Evolutionary conservation across 2,797 vertebrate species (phyloP).

Genomic region (Pelodytes ibericus): DNA sequence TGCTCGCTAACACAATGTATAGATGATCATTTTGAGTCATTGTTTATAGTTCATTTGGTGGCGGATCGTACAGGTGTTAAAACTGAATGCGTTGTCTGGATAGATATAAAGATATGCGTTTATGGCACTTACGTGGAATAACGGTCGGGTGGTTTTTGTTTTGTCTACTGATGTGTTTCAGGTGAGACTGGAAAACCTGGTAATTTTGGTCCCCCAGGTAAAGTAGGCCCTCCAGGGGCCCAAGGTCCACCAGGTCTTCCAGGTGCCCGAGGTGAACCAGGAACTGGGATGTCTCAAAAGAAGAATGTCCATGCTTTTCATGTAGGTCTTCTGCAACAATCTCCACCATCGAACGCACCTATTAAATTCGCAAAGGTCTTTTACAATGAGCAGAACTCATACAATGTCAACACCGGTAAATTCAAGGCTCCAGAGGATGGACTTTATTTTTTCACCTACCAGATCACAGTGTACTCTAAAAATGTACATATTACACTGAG

Average conservation of each 20-base stretch:
- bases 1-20: no score
- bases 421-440: slow-evolving; percentile 83
- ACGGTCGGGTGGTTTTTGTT: no score
- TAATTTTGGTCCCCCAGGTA: no score
- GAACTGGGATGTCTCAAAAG: slow-evolving; percentile 78
- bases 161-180: slow-evolving; percentile 22
- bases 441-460: slow-evolving; percentile 90
- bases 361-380: slow-evolving; percentile 89
- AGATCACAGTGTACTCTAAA: slow-evolving; percentile 89
- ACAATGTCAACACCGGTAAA: slow-evolving; percentile 78
- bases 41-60: no score
- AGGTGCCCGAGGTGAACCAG: slow-evolving; percentile 75
- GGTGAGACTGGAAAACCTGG: slow-evolving; percentile 83
- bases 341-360: slow-evolving; percentile 76
- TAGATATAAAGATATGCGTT: no score
- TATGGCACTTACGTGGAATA: no score
- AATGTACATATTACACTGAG: slow-evolving; percentile 87
- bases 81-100: no score
- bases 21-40: no score
- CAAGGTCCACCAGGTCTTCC: slow-evolving; percentile 79
- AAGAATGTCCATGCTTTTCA: slow-evolving; percentile 86
- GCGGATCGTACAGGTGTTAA: no score
- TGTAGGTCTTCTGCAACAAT: slow-evolving; percentile 80
- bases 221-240: slow-evolving; percentile 81
- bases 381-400: slow-evolving; percentile 87